phyloP scores from a whole-genome alignment of 1,140 invertebrate species.

The Geopemphigus sp. region DNA sequence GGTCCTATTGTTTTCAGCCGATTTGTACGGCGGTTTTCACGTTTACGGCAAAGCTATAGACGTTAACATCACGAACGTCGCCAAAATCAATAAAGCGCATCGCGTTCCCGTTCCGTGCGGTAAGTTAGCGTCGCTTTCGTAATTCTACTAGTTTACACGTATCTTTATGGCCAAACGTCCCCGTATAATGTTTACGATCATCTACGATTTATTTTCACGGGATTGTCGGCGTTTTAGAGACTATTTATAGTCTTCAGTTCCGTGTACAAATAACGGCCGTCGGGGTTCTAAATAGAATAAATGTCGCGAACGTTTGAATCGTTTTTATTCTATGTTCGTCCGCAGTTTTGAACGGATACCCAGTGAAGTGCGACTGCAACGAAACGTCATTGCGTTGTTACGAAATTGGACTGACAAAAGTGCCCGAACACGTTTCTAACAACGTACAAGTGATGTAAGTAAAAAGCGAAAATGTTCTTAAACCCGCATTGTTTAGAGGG shows the following conservation, averaged over 20 bases:
- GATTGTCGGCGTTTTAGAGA: too few species aligned
- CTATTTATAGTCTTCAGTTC: background rate
- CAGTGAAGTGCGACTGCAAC: background rate
- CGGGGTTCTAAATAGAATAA: too few species aligned
- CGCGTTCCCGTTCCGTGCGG: background rate
- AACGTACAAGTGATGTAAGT: constrained; percentile 26
- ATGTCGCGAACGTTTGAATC: too few species aligned
- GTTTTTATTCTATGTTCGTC: too few species aligned
- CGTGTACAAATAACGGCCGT: background rate
- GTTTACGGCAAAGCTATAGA: constrained; percentile 52
- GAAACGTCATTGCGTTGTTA: constrained; percentile 7
- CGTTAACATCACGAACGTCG: background rate
- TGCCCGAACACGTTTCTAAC: background rate
- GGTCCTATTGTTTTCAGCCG: constrained; percentile 9
- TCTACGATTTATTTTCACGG: too few species aligned
- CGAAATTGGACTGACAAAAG: background rate
- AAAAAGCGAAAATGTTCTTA: background rate
- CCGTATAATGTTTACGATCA: too few species aligned
- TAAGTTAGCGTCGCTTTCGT: background rate
- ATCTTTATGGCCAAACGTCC: too few species aligned
- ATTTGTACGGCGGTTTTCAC: constrained; percentile 5
- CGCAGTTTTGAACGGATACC: constrained; percentile 8
- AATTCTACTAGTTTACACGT: too few species aligned
- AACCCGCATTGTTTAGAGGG: background rate
- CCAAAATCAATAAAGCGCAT: background rate